These are phyloP conservation scores for Ciconia nigra DNA, from an alignment of 2,797 vertebrate genomes.

Conservation along the genomic window DNA sequence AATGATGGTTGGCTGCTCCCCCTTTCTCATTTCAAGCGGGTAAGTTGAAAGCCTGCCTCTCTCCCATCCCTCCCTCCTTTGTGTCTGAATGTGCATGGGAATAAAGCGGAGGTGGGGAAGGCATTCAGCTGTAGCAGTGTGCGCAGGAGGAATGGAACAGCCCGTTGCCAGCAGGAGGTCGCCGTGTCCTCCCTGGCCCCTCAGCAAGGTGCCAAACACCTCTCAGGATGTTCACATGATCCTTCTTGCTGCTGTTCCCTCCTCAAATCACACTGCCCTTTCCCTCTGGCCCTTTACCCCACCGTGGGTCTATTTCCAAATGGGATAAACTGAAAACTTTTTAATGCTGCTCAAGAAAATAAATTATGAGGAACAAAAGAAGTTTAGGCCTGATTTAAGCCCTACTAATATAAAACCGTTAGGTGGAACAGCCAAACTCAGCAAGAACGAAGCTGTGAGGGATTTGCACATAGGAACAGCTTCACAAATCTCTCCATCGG, in stretches of 20 bases:
- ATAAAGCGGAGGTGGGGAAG: not conserved
- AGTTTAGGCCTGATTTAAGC: not conserved
- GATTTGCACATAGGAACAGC: not conserved
- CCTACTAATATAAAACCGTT: not conserved
- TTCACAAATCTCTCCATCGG: constrained; percentile 13
- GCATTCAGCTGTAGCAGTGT: not conserved
- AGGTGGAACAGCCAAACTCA: not conserved
- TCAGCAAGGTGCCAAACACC: not conserved
- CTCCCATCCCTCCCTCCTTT: not conserved
- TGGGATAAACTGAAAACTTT: not conserved
- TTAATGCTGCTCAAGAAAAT: not conserved
- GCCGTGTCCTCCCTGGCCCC: not conserved
- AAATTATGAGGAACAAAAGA: not conserved
- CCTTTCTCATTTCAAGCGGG: not conserved
- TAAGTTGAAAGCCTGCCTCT: not conserved
- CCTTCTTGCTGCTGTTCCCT: not conserved
- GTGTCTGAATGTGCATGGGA: not conserved
- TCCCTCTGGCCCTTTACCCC: not conserved
- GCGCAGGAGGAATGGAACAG: not conserved
- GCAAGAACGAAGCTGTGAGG: not conserved
- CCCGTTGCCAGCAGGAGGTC: not conserved
- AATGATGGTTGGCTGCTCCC: not conserved
- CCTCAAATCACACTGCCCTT: not conserved
- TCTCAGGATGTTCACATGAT: not conserved
- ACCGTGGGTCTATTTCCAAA: not conserved